phyloP scores from a whole-genome alignment of 1,140 invertebrate genomes.

The Drosophila bifasciata region DNA sequence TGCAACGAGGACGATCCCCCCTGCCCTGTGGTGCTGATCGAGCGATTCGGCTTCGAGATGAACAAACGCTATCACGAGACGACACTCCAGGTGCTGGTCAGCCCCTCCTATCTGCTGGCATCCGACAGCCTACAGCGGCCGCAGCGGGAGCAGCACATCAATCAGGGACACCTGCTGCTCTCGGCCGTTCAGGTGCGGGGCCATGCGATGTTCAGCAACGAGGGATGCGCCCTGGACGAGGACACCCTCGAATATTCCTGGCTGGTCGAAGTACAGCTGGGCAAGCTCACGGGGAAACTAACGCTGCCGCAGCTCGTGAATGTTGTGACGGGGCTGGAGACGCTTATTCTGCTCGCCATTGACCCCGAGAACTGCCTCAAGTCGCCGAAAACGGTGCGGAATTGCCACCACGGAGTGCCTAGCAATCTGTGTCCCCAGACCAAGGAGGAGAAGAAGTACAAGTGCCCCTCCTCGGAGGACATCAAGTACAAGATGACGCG shows the following conservation, averaged over 20 bases:
- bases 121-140: constrained; percentile 89
- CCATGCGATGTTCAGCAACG: constrained; percentile 98
- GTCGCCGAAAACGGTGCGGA: constrained; percentile 89
- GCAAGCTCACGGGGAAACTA: constrained; percentile 92
- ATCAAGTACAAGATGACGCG: constrained; percentile 98
- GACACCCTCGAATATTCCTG: constrained; percentile 99
- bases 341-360: constrained; percentile 92
- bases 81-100: constrained; percentile 94
- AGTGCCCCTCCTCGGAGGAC: constrained; percentile 94
- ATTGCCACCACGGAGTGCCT: constrained; percentile 94
- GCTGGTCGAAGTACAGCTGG: constrained; percentile 93
- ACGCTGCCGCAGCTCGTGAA: constrained; percentile 93
- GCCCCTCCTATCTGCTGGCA: constrained; percentile 93
- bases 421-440: constrained; percentile 91
- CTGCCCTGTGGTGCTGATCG: constrained; percentile 95
- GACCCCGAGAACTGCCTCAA: constrained; percentile 95
- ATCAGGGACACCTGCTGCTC: constrained; percentile 94
- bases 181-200: constrained; percentile 96
- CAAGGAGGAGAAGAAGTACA: constrained; percentile 88
- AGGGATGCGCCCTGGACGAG: constrained; percentile 93
- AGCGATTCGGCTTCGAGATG: constrained; percentile 98
- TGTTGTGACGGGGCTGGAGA: constrained; percentile 94
- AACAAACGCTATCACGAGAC: constrained; percentile 96
- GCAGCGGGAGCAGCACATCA: constrained; percentile 90
- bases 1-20: constrained; percentile 93